A percentile compares a stretch with the other conserved stretches of the same genome.
These are phyloP conservation scores for Drosophila maculinotata DNA, from an alignment of 2,888 invertebrate species.

Conservation along the genomic window DNA sequence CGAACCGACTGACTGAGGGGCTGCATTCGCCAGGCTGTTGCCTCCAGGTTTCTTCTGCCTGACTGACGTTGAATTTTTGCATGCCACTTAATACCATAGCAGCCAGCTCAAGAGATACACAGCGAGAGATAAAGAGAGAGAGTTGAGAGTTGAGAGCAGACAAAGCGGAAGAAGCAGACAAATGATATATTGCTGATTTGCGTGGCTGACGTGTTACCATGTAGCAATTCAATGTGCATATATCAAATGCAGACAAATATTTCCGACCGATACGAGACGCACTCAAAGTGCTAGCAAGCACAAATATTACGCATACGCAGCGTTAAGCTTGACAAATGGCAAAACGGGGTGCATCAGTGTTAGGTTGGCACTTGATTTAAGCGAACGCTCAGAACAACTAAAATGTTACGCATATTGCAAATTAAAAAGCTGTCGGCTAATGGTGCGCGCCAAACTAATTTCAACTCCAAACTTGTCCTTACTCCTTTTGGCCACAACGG, in stretches of 20 bases:
- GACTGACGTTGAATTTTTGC: slow-evolving; percentile 68
- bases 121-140: slow-evolving; percentile 1
- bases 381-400: slow-evolving; percentile 8
- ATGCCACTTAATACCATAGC: slow-evolving; percentile 68
- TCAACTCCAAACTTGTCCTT: slow-evolving; percentile 35
- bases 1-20: slow-evolving; percentile 37
- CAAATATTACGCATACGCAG: slow-evolving; percentile 68
- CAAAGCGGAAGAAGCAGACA: slow-evolving; percentile 46
- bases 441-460: slow-evolving; percentile 62
- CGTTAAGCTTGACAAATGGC: slow-evolving; percentile 66
- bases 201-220: slow-evolving; percentile 54
- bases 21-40: slow-evolving; percentile 41
- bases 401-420: slow-evolving; percentile 45
- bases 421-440: slow-evolving; percentile 68
- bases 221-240: slow-evolving; percentile 71
- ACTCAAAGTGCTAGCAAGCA: slow-evolving; percentile 37
- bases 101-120: slow-evolving; percentile 22
- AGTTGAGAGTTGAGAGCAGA: slow-evolving; percentile 3
- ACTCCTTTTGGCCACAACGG: slow-evolving; percentile 7
- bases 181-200: slow-evolving; percentile 78
- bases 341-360: slow-evolving; percentile 2
- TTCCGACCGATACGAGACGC: slow-evolving; percentile 10
- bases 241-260: slow-evolving; percentile 56
- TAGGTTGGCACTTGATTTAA: slow-evolving; percentile 45
- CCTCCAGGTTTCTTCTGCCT: slow-evolving; percentile 15